Evolutionary conservation across 2,113 vertebrate species (phyloP), one percentile per base, ranked within the genome.

Genomic region (Scomber japonicus): DNA sequence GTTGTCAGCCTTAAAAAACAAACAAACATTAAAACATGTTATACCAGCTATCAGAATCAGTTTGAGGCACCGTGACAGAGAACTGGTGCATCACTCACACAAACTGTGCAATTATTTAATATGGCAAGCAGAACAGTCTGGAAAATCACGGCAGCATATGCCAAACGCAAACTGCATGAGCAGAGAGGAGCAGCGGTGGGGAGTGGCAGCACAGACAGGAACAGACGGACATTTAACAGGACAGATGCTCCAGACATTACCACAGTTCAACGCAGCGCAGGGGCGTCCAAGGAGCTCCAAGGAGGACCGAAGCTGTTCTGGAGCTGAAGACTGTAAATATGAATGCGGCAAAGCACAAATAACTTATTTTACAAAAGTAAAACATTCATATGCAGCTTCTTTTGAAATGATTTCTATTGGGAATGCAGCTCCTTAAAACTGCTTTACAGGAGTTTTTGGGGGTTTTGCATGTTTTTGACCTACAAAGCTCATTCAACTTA

Each of bases 171-270:
- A 86, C 31, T 69, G 69, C 46, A 53, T 68, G 66, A 81, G 64
- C 75, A 31, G 56, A 64, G 81, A 80, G 61, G 21, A 77, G 69
- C 75, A 75, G 79, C 14, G 13, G 51, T 19, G 24, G 65, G 82
- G 61, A 80, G 63, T 46, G 56, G 70, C 54, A 70, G 73, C 13
- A 48, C 65, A 78, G 74, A 85, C 77, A 24, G 66, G 53, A 81
- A 85, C 89, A 89, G 89, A 83, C 69, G 82, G 82, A 87, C 73
- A 83, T 85, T 85, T 83, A 81, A 74, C 46, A 50, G 71, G 82
- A 85, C 84, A 89, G 82, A 89, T 89, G 89, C 79, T 87, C 50
- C 63, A 66, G 50, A 84, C 72, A 76, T 75, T 57, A 63, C 46
- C 62, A 62, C 48, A 51, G 54, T 45, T 66, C 70, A 67, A 24